A percentile compares a stretch with the other conserved stretches of the same genome.
Conservation (phyloP, 1,140 invertebrate species). For the Rhagoletis zephyria region DNA sequence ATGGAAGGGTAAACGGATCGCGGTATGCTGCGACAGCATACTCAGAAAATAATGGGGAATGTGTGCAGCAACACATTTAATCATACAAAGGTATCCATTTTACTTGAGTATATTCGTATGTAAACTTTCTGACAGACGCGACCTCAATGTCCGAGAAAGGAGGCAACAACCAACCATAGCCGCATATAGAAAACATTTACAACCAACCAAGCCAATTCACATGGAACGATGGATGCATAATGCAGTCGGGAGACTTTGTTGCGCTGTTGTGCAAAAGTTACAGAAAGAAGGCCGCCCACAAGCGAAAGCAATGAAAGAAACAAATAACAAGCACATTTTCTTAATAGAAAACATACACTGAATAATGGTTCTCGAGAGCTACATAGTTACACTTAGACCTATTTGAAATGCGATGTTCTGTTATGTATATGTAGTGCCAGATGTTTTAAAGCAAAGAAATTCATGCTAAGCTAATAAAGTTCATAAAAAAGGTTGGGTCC, state of each 20-base stretch:
- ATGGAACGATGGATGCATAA: neutral
- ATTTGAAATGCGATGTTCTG: too few relatives aligned
- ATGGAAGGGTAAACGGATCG: neutral
- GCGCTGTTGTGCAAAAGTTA: neutral
- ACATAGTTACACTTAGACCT: too few relatives aligned
- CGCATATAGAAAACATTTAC: neutral
- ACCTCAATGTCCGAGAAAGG: slow-evolving; percentile 36
- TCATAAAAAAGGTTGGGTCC: too few relatives aligned
- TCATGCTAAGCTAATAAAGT: too few relatives aligned
- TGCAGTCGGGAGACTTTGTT: neutral
- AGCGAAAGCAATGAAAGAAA: neutral
- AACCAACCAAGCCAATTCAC: slow-evolving; percentile 10
- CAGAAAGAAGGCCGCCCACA: neutral
- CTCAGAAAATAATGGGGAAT: slow-evolving; percentile 1
- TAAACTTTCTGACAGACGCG: slow-evolving; percentile 12
- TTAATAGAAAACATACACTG: neutral
- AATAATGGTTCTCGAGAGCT: too few relatives aligned
- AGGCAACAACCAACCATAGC: neutral
- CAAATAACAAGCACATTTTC: neutral
- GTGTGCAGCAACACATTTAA: neutral
- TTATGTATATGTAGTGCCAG: too few relatives aligned
- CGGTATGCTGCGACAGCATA: neutral
- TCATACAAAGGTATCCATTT: neutral
- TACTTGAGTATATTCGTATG: neutral
- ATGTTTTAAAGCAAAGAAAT: too few relatives aligned